Conservation (phyloP, 1,140 invertebrate species). For the Anadara kagoshimensis region DNA sequence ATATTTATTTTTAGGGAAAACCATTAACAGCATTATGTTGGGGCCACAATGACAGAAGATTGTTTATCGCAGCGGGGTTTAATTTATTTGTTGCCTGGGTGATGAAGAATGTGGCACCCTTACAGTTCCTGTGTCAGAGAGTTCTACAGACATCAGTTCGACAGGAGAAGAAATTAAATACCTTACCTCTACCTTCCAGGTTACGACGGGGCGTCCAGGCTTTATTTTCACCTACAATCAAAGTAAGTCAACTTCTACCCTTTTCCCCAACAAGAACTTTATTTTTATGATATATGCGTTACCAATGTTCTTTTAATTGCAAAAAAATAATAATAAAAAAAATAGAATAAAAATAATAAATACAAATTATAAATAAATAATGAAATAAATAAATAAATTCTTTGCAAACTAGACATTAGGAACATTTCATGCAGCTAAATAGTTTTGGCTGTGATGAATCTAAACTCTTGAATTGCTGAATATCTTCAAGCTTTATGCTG, state of each 20-base stretch:
- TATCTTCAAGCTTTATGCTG: too few species aligned
- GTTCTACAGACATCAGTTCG: slow-evolving; percentile 79
- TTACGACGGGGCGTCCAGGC: slow-evolving; percentile 88
- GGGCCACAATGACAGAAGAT: slow-evolving; percentile 96
- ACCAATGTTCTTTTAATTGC: too few species aligned
- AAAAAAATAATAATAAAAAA: too few species aligned
- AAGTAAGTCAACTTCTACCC: slow-evolving; percentile 81
- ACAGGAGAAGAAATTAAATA: slow-evolving; percentile 77
- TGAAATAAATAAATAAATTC: too few species aligned
- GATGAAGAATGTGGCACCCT: slow-evolving; percentile 86
- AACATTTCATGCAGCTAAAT: too few species aligned
- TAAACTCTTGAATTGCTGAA: too few species aligned
- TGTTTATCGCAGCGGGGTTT: slow-evolving; percentile 93
- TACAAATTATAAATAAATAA: too few species aligned
- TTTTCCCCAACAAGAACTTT: too few species aligned
- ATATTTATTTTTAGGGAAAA: slow-evolving; percentile 77
- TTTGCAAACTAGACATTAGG: too few species aligned
- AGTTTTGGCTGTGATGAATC: too few species aligned
- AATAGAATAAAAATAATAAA: too few species aligned
- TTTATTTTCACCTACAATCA: slow-evolving; percentile 96
- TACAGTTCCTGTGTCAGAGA: slow-evolving; percentile 90
- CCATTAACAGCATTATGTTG: slow-evolving; percentile 95
- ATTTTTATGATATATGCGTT: too few species aligned
- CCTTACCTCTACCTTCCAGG: slow-evolving; percentile 88
- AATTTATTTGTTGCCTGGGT: slow-evolving; percentile 92